These are phyloP conservation scores for Nycticebus coucang DNA, from an alignment of 2,113 vertebrate species.

Conservation along the genomic window DNA sequence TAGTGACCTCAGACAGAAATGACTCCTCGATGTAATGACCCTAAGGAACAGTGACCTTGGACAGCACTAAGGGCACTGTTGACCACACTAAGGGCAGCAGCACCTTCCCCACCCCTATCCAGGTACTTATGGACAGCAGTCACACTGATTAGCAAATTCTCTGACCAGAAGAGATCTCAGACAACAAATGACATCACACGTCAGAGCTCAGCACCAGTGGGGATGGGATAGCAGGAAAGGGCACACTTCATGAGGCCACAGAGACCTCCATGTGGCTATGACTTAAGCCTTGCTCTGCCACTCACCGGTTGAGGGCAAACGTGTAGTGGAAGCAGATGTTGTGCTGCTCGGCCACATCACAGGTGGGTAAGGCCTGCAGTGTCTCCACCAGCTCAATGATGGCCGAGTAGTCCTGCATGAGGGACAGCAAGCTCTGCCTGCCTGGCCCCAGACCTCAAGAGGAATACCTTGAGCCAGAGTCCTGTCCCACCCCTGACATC, in stretches of 20 bases:
- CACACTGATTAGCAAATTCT: background rate
- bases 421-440: rapidly evolving
- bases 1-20: background rate
- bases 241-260: background rate
- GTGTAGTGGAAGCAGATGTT: slow-evolving; percentile 94
- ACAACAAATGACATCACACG: background rate
- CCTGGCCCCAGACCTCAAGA: background rate
- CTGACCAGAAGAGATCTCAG: background rate
- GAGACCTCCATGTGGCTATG: background rate
- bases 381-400: slow-evolving; percentile 93
- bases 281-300: background rate
- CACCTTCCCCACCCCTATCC: background rate
- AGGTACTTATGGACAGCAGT: background rate
- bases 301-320: slow-evolving; percentile 94
- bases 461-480: background rate
- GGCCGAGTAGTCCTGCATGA: slow-evolving; percentile 89
- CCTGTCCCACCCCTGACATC: background rate
- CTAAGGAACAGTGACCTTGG: background rate
- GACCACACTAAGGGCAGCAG: background rate
- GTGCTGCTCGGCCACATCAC: slow-evolving; percentile 87
- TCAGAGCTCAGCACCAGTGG: background rate
- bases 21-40: background rate
- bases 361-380: slow-evolving; percentile 90
- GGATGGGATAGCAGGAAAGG: too few species aligned
- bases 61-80: background rate